Base-by-base conservation (phyloP, 1,140 invertebrate species). In the Berghia stephanieae region DNA sequence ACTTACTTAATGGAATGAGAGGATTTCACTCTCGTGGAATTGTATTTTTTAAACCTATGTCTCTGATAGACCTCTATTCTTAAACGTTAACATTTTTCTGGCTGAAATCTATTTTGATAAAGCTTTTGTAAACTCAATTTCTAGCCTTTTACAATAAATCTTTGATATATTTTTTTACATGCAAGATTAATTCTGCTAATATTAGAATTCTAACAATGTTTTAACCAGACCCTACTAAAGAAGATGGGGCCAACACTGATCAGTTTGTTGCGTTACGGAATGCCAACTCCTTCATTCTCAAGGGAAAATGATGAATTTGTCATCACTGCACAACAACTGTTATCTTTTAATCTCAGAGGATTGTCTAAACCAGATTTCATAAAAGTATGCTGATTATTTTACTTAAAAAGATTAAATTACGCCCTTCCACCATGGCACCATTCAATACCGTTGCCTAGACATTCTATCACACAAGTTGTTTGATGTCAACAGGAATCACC, bases 221-320 rank as follows among this genome's bases (percentile, higher is more conserved):
- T 13, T 73, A 34, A 57, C 3, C 46, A 78, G 76, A 49, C n/a
- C 31, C 55, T 18, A 40, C n/a, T 5, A 73, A 46, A 38, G 80
- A 81, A 68, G 38, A 77, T 13, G 70, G 71, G 34, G 57, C 71
- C 4, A 57, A 74, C 43, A 79, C 70, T 24, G 94, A 96, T 89
- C 92, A 95, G 3, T 91, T 92, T 6, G 90, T 97, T 6, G 86
- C 97, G 18, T 93, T 95, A 83, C 92, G 95, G 84, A 91, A 94
- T 96, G 94, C 86, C 89, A 93, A 63, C 90, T 96, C 42, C 90
- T 98, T 8, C 92, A 93, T 31, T 92, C 93, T 13, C 88, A 90
- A 75, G 83, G 86, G 34, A 91, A 92, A 79, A 91, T 92, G 63
- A 90, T 13, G 94, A 96, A 83, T 97, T 95, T 85, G 91, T 96